A percentile compares a stretch with the other conserved stretches of the same genome.
Evolutionary conservation across 2,797 vertebrate species (phyloP).

Genomic region (Poecilia velifera): DNA sequence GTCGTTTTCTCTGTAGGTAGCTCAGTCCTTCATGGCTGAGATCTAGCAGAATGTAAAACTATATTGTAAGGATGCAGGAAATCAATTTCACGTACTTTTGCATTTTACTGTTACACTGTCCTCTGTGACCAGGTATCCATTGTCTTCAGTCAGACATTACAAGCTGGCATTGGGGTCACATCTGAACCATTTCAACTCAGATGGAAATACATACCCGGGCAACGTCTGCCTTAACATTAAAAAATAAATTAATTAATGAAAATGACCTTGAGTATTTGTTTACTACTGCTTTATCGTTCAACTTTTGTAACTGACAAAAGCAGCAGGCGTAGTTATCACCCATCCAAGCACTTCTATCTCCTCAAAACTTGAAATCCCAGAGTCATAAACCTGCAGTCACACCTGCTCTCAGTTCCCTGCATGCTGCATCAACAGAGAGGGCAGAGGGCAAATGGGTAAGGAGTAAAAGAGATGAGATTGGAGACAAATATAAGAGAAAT

Average conservation of each 20-base stretch:
- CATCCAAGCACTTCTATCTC: slow-evolving; percentile 28
- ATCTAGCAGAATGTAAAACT: not conserved
- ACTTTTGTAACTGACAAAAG: slow-evolving; percentile 16
- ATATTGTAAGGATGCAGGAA: not conserved
- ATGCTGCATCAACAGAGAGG: slow-evolving; percentile 17
- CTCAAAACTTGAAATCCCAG: slow-evolving; percentile 9
- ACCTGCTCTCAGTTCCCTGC: slow-evolving; percentile 34
- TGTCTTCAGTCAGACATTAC: not conserved
- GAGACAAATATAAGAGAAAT: slow-evolving; percentile 16
- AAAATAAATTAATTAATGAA: not conserved
- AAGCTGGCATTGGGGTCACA: not conserved
- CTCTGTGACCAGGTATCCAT: not conserved
- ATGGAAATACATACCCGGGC: not conserved
- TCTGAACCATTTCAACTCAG: slow-evolving; percentile 3
- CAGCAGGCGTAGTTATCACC: slow-evolving; percentile 17
- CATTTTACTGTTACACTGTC: not conserved
- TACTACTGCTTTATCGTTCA: slow-evolving; percentile 25
- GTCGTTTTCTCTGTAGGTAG: not conserved
- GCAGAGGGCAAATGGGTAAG: slow-evolving; percentile 13
- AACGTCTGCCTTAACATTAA: slow-evolving; percentile 1
- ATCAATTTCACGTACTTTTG: not conserved
- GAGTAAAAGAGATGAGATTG: slow-evolving; percentile 2
- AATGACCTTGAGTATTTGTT: slow-evolving; percentile 18
- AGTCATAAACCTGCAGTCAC: slow-evolving; percentile 37
- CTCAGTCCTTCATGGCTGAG: not conserved